These are phyloP conservation scores for Altica lythri DNA, from an alignment of 2,888 invertebrate genomes.

Conservation along the genomic window DNA sequence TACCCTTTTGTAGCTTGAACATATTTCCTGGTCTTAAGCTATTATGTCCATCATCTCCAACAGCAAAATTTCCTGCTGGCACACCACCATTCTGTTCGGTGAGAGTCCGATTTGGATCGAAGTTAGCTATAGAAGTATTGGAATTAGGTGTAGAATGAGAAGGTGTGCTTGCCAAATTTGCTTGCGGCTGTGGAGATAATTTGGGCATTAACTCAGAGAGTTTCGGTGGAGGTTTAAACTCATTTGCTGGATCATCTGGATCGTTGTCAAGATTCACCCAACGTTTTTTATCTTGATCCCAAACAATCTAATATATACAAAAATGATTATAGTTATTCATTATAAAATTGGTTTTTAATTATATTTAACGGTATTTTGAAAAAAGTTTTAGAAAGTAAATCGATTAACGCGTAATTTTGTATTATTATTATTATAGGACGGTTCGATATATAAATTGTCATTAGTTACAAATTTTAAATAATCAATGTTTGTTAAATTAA, in stretches of 20 bases:
- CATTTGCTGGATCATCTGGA: conserved; percentile 60
- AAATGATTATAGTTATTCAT: too few relatives aligned
- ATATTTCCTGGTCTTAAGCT: conserved; percentile 61
- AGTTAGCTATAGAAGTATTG: conserved; percentile 23
- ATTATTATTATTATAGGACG: too few relatives aligned
- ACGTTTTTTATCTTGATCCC: conserved; percentile 84
- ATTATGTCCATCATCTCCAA: conserved; percentile 32
- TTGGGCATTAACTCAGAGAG: conserved; percentile 62
- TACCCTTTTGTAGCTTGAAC: conserved; percentile 77
- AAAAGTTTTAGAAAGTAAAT: too few relatives aligned
- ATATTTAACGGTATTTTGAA: too few relatives aligned
- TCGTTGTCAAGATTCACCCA: conserved; percentile 86
- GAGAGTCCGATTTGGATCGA: conserved; percentile 9
- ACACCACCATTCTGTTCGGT: background rate
- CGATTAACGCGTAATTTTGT: too few relatives aligned
- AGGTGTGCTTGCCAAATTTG: background rate
- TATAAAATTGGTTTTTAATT: too few relatives aligned
- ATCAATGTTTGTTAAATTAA: too few relatives aligned
- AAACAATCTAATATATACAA: conserved; percentile 95
- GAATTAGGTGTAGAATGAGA: conserved; percentile 15
- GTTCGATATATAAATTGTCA: too few relatives aligned
- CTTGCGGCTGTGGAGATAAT: conserved; percentile 15
- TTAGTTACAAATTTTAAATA: too few relatives aligned
- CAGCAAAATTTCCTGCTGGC: background rate
- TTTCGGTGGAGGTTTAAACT: conserved; percentile 72